phyloP scores from a whole-genome alignment of 2,113 vertebrate genomes.

The Arothron firmamentum region DNA sequence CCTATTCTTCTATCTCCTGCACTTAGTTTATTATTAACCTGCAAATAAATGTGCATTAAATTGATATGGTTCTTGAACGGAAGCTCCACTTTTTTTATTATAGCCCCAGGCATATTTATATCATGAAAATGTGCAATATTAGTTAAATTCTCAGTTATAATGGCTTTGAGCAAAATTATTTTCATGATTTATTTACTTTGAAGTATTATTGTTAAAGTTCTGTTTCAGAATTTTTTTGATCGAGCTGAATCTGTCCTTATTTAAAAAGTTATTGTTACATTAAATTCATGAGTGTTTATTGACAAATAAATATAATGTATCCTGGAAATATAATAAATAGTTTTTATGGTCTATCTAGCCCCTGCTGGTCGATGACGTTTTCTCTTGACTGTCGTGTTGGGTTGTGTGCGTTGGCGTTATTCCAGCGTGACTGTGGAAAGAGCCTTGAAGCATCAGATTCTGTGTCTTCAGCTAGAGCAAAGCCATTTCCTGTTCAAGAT shows the following conservation, averaged over 20 bases:
- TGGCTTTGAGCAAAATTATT: slow-evolving; percentile 61
- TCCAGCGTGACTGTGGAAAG: slow-evolving; percentile 28
- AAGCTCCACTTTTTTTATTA: slow-evolving; percentile 13
- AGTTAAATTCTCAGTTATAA: slow-evolving; percentile 66
- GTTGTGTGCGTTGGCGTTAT: slow-evolving; percentile 23
- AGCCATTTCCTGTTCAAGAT: too few relatives aligned
- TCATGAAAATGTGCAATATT: slow-evolving; percentile 78
- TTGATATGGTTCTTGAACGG: slow-evolving; percentile 60
- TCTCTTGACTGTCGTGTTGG: slow-evolving; percentile 73
- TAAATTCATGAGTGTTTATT: slow-evolving; percentile 76
- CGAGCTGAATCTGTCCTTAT: slow-evolving; percentile 72
- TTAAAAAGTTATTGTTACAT: slow-evolving; percentile 76
- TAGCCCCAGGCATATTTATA: slow-evolving; percentile 62
- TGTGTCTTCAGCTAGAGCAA: slow-evolving; percentile 8
- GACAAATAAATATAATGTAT: slow-evolving; percentile 79
- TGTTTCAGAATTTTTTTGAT: slow-evolving; percentile 55
- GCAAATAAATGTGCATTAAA: slow-evolving; percentile 83
- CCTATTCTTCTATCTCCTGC: slow-evolving; percentile 74
- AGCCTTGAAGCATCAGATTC: slow-evolving; percentile 19
- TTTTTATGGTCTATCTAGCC: slow-evolving; percentile 73
- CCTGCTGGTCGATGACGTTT: slow-evolving; percentile 76
- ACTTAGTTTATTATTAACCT: slow-evolving; percentile 73
- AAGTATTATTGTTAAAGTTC: slow-evolving; percentile 67
- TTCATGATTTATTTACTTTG: slow-evolving; percentile 70
- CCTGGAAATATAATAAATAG: slow-evolving; percentile 79